These are phyloP conservation scores for Protaetia brevitarsis DNA, from an alignment of 1,140 invertebrate species.

Conservation along the genomic window DNA sequence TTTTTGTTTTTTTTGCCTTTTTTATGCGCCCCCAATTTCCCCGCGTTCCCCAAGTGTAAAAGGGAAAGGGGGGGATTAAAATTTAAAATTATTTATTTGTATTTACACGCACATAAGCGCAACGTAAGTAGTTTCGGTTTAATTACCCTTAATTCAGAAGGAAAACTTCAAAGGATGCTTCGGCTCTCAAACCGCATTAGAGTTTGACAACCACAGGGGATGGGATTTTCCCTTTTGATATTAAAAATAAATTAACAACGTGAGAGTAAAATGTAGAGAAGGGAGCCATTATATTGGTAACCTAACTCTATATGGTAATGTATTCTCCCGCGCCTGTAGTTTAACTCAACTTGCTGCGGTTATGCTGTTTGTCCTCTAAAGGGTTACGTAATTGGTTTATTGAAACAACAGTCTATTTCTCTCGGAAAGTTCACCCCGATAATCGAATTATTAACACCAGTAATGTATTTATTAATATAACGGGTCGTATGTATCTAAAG, in stretches of 20 bases:
- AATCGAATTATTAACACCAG: constrained; percentile 31
- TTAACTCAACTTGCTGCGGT: constrained; percentile 28
- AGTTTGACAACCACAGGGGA: not conserved
- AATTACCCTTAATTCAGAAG: too few relatives aligned
- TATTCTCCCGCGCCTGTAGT: constrained; percentile 28
- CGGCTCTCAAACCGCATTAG: not conserved
- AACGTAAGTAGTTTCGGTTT: too few relatives aligned
- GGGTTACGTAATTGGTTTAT: constrained; percentile 41
- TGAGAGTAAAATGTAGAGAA: constrained; percentile 5
- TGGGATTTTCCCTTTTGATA: not conserved
- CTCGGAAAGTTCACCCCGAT: constrained; percentile 28
- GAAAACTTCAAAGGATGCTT: too few relatives aligned
- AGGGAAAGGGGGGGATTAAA: too few relatives aligned
- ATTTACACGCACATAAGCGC: too few relatives aligned
- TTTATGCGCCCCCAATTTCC: too few relatives aligned
- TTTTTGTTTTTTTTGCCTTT: not conserved
- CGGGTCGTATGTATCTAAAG: constrained; percentile 4
- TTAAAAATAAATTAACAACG: constrained; percentile 20
- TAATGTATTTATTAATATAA: constrained; percentile 34
- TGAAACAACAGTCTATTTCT: constrained; percentile 37
- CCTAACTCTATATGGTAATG: constrained; percentile 26
- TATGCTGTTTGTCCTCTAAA: constrained; percentile 37
- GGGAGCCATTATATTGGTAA: not conserved
- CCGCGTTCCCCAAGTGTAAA: too few relatives aligned
- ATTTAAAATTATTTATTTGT: too few relatives aligned